Base-by-base conservation (phyloP, 2,113 vertebrate genomes). In the Stercorarius parasiticus region DNA sequence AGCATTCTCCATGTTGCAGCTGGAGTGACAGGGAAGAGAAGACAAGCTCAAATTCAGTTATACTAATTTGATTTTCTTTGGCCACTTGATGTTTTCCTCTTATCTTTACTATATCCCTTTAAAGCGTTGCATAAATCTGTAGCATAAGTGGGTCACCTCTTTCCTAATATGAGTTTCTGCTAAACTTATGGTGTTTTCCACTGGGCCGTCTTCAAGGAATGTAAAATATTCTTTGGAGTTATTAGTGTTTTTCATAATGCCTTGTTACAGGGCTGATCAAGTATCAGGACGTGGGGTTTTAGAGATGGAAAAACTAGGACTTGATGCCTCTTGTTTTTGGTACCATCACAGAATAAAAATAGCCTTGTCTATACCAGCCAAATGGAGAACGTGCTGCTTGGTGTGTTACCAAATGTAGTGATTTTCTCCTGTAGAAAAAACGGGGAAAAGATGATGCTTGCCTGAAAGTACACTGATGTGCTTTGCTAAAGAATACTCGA, bases 21-120 rank as follows among this genome's bases (percentile, higher is more conserved):
- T 90, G 64, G 82, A 96, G 78, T 85, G 78, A 59, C 56, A 69
- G 73, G 47, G 32, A 65, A 82, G 72, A 69, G 70, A 40, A 94
- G 66, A 87, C 61, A 66, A 91, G 74, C 62, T 91, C 23, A 55
- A 36, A 89, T 61, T 86, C 78, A 69, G 43, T 70, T 85, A 50
- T 15, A 23, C 70, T 89, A 62, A 85, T 91, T 87, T 91, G 38
- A 58, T 62, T 95, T 86, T 85, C 65, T 95, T 86, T 66, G 71
- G 77, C 93, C 50, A 34, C 22, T 40, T 25, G 21, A 34, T 64
- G 80, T 67, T 45, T 59, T 36, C 29, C 30, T 67, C 38, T 94
- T 84, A 67, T 74, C 69, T 92, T 86, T 56, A 61, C 87, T 86
- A 61, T 79, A 61, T 71, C 50, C 15, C 50, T 92, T 85, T 71